These are phyloP conservation scores for Caranx ignobilis DNA, from an alignment of 2,113 vertebrate species.

Conservation along the genomic window DNA sequence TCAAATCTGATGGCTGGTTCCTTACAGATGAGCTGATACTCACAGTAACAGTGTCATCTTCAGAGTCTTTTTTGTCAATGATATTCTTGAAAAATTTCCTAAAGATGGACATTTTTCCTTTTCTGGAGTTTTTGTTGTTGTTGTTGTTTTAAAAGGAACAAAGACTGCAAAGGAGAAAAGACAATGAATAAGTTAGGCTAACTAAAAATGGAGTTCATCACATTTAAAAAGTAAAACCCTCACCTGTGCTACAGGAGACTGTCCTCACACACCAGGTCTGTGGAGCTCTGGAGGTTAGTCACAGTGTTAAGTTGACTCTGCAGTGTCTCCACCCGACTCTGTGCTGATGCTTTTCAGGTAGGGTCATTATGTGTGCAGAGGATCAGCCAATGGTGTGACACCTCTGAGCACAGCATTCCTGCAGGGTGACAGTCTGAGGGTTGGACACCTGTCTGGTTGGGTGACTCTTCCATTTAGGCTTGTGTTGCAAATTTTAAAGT, in stretches of 20 bases:
- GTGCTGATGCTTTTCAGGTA: neutral
- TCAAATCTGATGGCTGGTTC: neutral
- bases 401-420: conserved; percentile 50
- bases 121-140: neutral
- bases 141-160: neutral
- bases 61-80: conserved; percentile 43
- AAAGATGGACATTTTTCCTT: conserved; percentile 68
- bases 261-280: neutral
- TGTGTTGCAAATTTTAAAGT: neutral
- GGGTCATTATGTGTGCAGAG: conserved; percentile 25
- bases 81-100: conserved; percentile 58
- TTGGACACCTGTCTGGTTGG: conserved; percentile 37
- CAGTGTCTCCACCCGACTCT: conserved; percentile 46
- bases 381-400: conserved; percentile 49
- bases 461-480: conserved; percentile 37
- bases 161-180: neutral
- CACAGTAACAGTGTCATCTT: conserved; percentile 49
- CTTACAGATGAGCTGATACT: conserved; percentile 26
- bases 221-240: neutral
- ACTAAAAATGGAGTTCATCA: neutral
- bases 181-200: neutral
- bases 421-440: conserved; percentile 4
- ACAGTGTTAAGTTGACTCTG: conserved; percentile 13
- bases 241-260: conserved; percentile 44
- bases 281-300: neutral